These are phyloP conservation scores for Euzophera pinguis DNA, from an alignment of 2,888 invertebrate genomes.

Conservation along the genomic window DNA sequence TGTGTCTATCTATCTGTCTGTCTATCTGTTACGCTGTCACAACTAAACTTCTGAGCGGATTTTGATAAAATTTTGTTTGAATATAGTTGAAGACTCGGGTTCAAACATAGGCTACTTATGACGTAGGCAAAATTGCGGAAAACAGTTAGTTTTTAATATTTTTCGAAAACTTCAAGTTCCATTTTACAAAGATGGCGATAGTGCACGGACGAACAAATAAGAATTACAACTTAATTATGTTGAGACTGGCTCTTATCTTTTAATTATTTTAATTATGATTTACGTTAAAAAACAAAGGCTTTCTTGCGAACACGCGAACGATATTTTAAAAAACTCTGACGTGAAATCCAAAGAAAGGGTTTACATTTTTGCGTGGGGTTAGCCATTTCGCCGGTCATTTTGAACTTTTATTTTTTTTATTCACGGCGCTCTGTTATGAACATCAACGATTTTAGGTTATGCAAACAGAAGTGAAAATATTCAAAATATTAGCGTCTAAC, in stretches of 20 bases:
- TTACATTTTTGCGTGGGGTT: not conserved
- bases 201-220: not conserved
- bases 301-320: constrained; percentile 17
- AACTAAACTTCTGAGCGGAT: too few relatives aligned
- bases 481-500: not conserved
- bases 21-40: too few relatives aligned
- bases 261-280: constrained; percentile 58
- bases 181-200: not conserved
- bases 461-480: not conserved
- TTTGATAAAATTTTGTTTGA: too few relatives aligned
- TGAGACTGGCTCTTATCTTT: constrained; percentile 36
- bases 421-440: not conserved
- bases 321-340: not conserved
- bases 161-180: too few relatives aligned
- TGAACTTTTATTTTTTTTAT: constrained; percentile 4
- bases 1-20: too few relatives aligned
- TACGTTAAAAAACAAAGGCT: constrained; percentile 26
- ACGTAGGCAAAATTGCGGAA: too few relatives aligned
- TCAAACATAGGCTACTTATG: too few relatives aligned
- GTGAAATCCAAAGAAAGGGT: not conserved
- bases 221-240: constrained; percentile 1
- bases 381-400: not conserved
- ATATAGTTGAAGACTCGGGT: too few relatives aligned
- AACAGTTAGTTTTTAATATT: too few relatives aligned
- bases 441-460: not conserved